Conservation (phyloP, 2,113 vertebrate genomes). For the Saimiri boliviensis region DNA sequence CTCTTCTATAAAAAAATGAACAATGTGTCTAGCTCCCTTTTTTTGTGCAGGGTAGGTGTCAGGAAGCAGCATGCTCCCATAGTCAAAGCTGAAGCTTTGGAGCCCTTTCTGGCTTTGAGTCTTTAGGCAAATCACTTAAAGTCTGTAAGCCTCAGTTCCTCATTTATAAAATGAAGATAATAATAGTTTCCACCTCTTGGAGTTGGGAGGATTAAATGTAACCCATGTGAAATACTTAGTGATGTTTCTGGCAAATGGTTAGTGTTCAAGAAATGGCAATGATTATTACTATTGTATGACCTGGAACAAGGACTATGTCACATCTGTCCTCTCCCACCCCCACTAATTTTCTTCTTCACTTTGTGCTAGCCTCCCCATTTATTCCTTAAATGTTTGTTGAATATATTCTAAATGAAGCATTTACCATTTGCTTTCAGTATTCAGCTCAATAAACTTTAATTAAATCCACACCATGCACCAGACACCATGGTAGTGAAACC, state of each 20-base stretch:
- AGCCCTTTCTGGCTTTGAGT: neutral
- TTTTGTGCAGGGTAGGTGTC: neutral
- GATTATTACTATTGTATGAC: neutral
- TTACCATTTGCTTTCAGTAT: slow-evolving; percentile 62
- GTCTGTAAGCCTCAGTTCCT: neutral
- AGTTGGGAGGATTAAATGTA: neutral
- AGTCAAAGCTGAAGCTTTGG: neutral
- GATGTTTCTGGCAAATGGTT: neutral
- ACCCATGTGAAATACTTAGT: neutral
- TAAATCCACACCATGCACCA: slow-evolving; percentile 28
- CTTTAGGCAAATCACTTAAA: neutral
- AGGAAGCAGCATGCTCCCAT: neutral
- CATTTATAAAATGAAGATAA: neutral
- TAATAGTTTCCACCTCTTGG: neutral
- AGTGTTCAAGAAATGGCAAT: neutral
- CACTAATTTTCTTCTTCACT: neutral
- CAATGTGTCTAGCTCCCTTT: neutral
- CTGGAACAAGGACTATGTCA: neutral
- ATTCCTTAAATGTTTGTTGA: slow-evolving; percentile 24
- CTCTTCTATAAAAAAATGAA: neutral
- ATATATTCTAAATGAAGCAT: slow-evolving; percentile 29
- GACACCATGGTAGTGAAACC: slow-evolving; percentile 8
- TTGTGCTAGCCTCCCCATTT: too few species aligned
- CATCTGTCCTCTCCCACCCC: neutral
- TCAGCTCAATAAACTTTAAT: slow-evolving; percentile 55